Base-by-base conservation (phyloP, 2,113 vertebrate genomes). In the Bettongia penicillata region DNA sequence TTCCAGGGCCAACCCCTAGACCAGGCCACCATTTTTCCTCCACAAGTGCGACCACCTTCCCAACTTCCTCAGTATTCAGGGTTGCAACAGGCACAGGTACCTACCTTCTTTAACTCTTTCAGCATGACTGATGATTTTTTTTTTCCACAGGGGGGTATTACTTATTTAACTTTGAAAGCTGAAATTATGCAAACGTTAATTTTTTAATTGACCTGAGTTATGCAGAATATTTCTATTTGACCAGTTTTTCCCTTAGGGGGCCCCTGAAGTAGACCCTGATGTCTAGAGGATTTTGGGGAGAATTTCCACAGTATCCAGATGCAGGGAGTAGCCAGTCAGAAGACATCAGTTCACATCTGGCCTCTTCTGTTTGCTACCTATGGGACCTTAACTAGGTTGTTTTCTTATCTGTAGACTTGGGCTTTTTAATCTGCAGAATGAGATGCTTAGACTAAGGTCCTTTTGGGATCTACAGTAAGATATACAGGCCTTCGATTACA, bases 21-120 rank as follows among this genome's bases (percentile, higher is more conserved):
- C 91, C 98, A 98, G 95, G 96, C 98, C 94, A 95, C 98, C 97
- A 84, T 98, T 93, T 99, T 98, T 91, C 57, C 98, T 92, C 96
- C 97, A 0, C 98, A 99, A 91, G 96, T 97, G 0, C 98, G 97
- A 50, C 96, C 98, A 14, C 94, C 91, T 0, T 96, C 98, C 50
- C 99, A 99, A 94, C 97, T 98, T 37, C 96, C 97, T 0, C 98
- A 98, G 93, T 98, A 98, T 49, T 97, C 98, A 48, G 98, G 98
- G 96, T 93, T 99, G n/a, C 98, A 98, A 91, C 99, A 98, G 48
- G 96, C 98, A 97, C 99, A 99, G 98, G 99, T 99, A 98, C 91
- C 9, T 37, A 24, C 16, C 0, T 61, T 43, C n/a, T 16, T 43
- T 84, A n/a, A 84, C 43, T 84, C 68, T 84, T 84, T 84, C 22